phyloP scores from a whole-genome alignment of 2,113 vertebrate genomes.

The Patagioenas fasciata region DNA sequence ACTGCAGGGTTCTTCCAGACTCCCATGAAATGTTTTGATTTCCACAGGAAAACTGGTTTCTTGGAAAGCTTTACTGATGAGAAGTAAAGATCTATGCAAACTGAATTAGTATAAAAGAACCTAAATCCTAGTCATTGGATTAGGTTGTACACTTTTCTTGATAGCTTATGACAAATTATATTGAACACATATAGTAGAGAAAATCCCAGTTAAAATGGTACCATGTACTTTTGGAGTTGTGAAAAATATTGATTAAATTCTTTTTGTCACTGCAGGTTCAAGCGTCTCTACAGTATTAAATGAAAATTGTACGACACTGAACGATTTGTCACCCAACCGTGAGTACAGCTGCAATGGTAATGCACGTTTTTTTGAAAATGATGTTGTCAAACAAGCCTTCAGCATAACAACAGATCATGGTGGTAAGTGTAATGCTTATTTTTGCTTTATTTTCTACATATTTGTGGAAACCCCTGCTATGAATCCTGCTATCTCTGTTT shows the following conservation, averaged over 20 bases:
- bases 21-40: neutral
- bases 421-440: constrained; percentile 71
- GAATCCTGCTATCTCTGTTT: neutral
- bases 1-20: neutral
- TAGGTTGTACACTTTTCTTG: neutral
- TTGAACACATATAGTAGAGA: neutral
- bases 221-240: neutral
- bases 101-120: neutral
- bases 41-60: neutral
- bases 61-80: neutral
- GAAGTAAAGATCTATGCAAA: neutral
- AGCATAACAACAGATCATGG: neutral
- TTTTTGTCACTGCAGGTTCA: neutral
- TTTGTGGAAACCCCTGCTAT: neutral
- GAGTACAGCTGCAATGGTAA: neutral
- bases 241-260: neutral
- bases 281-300: accelerated
- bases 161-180: neutral
- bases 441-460: neutral
- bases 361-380: accelerated
- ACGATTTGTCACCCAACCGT: accelerated
- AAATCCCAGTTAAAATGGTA: neutral
- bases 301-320: accelerated
- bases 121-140: neutral
- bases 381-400: accelerated